Evolutionary conservation across 2,888 invertebrate genomes (phyloP).

Genomic region (Nebria brevicollis): DNA sequence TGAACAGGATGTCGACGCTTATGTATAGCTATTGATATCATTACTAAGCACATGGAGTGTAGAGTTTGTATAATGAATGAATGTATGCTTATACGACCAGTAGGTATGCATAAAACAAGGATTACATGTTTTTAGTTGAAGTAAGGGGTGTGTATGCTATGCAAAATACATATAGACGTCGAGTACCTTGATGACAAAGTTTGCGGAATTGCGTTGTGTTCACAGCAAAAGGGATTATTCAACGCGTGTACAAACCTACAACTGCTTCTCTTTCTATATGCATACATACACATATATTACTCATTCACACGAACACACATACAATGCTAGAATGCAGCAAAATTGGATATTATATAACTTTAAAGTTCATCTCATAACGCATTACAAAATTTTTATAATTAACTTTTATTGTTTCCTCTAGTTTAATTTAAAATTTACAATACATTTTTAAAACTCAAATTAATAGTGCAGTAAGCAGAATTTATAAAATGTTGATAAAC

Average conservation of each 20-base stretch:
- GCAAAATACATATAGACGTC: background rate
- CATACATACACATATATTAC: background rate
- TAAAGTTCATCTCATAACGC: no score
- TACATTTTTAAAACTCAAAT: no score
- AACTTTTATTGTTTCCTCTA: no score
- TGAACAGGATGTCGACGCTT: no score
- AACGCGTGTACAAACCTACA: background rate
- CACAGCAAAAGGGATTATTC: slow-evolving; percentile 2
- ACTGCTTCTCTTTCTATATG: background rate
- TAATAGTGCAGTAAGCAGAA: no score
- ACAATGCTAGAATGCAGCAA: no score
- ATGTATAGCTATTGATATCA: background rate
- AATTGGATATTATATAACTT: no score
- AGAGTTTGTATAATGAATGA: background rate
- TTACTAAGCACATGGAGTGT: background rate
- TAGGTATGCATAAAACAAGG: background rate
- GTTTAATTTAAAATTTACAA: no score
- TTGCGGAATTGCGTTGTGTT: slow-evolving; percentile 22
- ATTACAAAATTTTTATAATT: no score
- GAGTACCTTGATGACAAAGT: slow-evolving; percentile 32
- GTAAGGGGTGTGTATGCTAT: background rate
- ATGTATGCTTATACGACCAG: background rate
- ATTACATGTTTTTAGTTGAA: slow-evolving; percentile 1
- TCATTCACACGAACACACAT: background rate
- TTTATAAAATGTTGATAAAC: no score